phyloP scores from a whole-genome alignment of 2,888 invertebrate genomes.

The Ochropleura leucogaster region DNA sequence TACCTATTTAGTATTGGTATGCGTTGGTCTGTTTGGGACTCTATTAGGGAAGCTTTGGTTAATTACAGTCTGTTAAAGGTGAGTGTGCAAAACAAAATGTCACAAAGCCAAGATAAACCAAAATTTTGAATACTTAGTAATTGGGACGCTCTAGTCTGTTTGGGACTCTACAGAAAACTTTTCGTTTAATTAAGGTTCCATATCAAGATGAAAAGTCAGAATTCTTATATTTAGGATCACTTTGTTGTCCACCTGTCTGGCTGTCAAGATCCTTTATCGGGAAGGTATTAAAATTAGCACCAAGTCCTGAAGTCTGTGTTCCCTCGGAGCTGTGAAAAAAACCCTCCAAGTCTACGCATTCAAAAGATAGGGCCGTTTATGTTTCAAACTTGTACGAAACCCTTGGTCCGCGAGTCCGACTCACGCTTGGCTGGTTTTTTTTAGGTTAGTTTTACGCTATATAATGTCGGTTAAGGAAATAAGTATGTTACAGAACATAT shows the following conservation, averaged over 20 bases:
- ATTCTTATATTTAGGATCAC: too few relatives aligned
- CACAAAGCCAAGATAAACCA: background rate
- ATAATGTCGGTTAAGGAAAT: background rate
- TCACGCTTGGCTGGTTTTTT: background rate
- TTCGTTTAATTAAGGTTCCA: background rate
- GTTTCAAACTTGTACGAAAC: too few relatives aligned
- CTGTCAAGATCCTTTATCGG: too few relatives aligned
- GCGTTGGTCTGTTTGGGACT: slow-evolving; percentile 35
- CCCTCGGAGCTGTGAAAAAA: too few relatives aligned
- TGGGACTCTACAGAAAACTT: background rate
- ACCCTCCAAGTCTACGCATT: too few relatives aligned
- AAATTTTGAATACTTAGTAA: background rate
- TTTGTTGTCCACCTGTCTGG: too few relatives aligned
- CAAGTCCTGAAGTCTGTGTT: too few relatives aligned
- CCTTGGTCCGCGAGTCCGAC: too few relatives aligned
- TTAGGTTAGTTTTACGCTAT: background rate
- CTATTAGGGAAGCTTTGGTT: slow-evolving; percentile 20
- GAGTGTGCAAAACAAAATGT: background rate
- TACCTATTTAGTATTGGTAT: slow-evolving; percentile 46
- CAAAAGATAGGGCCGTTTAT: too few relatives aligned
- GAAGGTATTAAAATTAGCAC: too few relatives aligned
- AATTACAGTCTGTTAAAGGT: background rate
- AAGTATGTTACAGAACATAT: background rate
- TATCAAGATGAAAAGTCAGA: too few relatives aligned
- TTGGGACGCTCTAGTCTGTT: background rate